Evolutionary conservation across 1,140 invertebrate species (phyloP).

Genomic region (Halotydeus destructor): DNA sequence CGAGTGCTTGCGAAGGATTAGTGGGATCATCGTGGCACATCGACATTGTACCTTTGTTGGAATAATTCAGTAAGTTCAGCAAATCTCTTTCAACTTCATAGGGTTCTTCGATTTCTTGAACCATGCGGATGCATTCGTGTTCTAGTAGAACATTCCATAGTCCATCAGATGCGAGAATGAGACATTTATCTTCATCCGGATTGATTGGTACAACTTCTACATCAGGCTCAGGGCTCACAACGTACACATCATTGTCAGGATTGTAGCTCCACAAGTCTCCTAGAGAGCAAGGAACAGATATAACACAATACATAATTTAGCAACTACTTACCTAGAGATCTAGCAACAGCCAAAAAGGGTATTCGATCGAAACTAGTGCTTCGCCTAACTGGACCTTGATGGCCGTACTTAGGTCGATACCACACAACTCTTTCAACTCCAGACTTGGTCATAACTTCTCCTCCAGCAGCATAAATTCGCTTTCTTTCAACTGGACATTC

Average conservation of each 20-base stretch:
- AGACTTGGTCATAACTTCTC: conserved; percentile 55
- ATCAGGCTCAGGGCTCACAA: conserved; percentile 93
- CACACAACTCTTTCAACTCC: conserved; percentile 89
- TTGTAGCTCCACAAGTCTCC: conserved; percentile 95
- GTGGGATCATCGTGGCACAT: conserved; percentile 5
- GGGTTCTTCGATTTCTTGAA: conserved; percentile 41
- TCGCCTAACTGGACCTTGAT: conserved; percentile 51
- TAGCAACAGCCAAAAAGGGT: conserved; percentile 82
- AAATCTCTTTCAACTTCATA: too few species aligned
- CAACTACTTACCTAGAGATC: conserved; percentile 49
- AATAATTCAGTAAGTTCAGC: too few species aligned
- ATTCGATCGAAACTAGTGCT: conserved; percentile 78
- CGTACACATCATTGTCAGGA: conserved; percentile 61
- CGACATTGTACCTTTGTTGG: conserved; percentile 16
- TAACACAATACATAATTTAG: neutral
- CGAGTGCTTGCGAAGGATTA: conserved; percentile 40
- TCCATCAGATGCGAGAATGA: conserved; percentile 88
- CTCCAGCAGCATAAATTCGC: conserved; percentile 57
- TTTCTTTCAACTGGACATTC: conserved; percentile 63
- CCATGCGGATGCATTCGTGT: conserved; percentile 57
- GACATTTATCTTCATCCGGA: conserved; percentile 50
- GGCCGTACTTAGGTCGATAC: conserved; percentile 50
- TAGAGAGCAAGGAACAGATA: conserved; percentile 21
- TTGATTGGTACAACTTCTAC: conserved; percentile 67
- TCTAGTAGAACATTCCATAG: conserved; percentile 84